Percentiles rank a stretch among this genome's conserved stretches.
These are phyloP conservation scores for Trididemnum miniatum DNA, from an alignment of 23 tunicate species.

Conservation along the genomic window DNA sequence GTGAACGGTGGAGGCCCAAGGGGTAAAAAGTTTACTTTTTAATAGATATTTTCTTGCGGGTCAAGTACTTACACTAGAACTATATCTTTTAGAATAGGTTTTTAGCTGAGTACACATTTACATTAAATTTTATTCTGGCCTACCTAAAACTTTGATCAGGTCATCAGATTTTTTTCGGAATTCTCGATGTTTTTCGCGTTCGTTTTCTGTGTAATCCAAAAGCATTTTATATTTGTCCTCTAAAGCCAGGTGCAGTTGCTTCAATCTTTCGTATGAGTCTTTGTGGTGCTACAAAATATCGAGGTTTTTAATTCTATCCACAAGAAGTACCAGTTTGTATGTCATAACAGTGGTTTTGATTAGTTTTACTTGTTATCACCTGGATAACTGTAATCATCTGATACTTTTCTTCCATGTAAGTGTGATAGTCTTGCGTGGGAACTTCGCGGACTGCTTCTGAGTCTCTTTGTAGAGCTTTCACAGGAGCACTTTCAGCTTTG, in stretches of 20 bases:
- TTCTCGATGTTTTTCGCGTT: not conserved
- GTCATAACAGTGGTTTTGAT: no score
- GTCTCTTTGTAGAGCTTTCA: not conserved
- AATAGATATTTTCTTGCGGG: no score
- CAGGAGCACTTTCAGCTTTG: no score
- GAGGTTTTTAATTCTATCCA: no score
- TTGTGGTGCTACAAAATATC: conserved; percentile 8
- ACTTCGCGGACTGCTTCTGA: not conserved
- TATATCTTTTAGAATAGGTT: no score
- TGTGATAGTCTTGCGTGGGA: not conserved
- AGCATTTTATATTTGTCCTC: conserved; percentile 9
- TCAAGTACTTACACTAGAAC: no score
- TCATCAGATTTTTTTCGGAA: conserved; percentile 5
- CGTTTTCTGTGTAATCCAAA: not conserved
- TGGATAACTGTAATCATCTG: not conserved
- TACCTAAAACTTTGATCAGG: not conserved
- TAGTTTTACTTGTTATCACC: not conserved
- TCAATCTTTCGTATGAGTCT: conserved; percentile 5
- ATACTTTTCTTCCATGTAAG: not conserved
- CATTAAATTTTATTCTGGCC: no score
- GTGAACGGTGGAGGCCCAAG: no score
- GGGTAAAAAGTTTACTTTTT: no score
- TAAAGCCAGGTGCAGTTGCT: conserved; percentile 1
- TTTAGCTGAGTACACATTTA: no score
- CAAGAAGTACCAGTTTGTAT: no score